A percentile compares a stretch with the other conserved stretches of the same genome.
Conservation (phyloP, 2,888 invertebrate genomes). For the Leucania comma region DNA sequence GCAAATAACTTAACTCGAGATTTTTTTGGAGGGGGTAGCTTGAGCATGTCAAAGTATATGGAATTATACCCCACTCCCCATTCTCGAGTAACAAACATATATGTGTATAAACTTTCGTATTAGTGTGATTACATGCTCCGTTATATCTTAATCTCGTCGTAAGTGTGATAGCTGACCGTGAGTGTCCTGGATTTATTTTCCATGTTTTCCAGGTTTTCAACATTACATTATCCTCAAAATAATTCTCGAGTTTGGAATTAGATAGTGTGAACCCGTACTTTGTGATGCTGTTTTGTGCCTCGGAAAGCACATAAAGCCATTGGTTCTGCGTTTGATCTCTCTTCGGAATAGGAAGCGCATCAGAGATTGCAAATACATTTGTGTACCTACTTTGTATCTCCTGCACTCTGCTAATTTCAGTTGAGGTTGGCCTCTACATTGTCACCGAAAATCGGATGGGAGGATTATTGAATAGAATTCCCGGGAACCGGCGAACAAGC, state of each 20-base stretch:
- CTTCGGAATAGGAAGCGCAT: not conserved
- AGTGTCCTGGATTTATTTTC: not conserved
- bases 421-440: not conserved
- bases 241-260: not conserved
- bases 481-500: not conserved
- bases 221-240: not conserved
- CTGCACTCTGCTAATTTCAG: not conserved
- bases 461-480: not conserved
- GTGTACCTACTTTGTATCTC: not conserved
- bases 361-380: not conserved
- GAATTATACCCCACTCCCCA: too few relatives aligned
- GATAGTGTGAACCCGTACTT: too few relatives aligned
- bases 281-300: not conserved
- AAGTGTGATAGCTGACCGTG: too few relatives aligned
- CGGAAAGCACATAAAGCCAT: not conserved
- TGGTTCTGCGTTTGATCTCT: not conserved
- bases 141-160: too few relatives aligned
- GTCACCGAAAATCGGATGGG: not conserved
- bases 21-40: too few relatives aligned
- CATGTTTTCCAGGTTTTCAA: not conserved
- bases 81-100: not conserved
- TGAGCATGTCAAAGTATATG: too few relatives aligned
- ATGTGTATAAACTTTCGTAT: not conserved
- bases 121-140: not conserved
- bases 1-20: too few relatives aligned